Evolutionary conservation across 2,113 vertebrate species (phyloP), one percentile per base, ranked within the genome.

Genomic region (Corvus hawaiiensis): DNA sequence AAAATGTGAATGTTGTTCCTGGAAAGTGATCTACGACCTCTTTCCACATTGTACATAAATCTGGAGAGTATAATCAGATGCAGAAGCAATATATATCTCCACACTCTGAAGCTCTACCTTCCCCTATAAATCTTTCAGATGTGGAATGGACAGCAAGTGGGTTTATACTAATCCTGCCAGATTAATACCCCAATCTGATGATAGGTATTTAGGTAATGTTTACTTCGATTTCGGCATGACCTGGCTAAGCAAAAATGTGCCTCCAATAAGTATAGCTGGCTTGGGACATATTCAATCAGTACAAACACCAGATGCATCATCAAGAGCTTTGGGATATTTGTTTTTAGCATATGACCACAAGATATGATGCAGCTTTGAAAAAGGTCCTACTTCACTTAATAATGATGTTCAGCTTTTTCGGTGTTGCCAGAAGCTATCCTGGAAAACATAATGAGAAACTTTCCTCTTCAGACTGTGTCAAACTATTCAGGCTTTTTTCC

Each of bases 41-140:
- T 97, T 96, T 94, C 90, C 83, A 91, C 71, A 84, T 87, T 95
- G 93, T 91, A 12, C 87, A 58, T 95, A 97, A 96, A 96, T 97
- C 96, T 97, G 94, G 78, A 94, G 96, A 96, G 75, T 17, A 87
- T 95, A 97, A 98, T 97, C 95, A 97, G 96, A 96, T 90, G 89
- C 97, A 97, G 96, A 97, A 96, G 55, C 69, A 82, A 71, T 30
- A 56, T 87, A 41, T 93, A 89, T 76, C 95, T 96, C 59, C 71
- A 90, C 85, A 78, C 81, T 87, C 94, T 93, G 52, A 93, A 96
- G 76, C 58, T 78, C 71, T 81, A 90, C 91, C 64, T 85, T 83
- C 13, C 16, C 54, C 77, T 68, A 62, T 86, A 95, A 94, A 97
- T 96, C 79, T 84, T 90, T 84, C 66, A 67, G 80, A 59, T 32